These are phyloP conservation scores for Pipra filicauda DNA, from an alignment of 2,113 vertebrate species.

Conservation along the genomic window DNA sequence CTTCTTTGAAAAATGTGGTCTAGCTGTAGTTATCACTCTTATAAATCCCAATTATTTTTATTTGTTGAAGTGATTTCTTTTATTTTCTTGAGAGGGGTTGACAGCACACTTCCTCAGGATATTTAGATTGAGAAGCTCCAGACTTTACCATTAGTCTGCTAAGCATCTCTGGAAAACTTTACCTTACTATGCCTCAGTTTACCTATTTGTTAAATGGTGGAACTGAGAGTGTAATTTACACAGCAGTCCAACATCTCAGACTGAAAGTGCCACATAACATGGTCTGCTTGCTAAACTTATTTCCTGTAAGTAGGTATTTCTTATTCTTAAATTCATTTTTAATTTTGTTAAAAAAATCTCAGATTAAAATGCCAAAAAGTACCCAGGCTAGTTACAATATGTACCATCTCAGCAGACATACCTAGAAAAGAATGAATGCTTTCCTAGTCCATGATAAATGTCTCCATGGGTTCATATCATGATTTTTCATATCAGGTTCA, in stretches of 20 bases:
- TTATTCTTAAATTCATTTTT: background rate
- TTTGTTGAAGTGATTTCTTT: background rate
- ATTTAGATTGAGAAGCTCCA: background rate
- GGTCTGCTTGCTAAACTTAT: background rate
- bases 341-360: background rate
- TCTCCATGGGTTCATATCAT: background rate
- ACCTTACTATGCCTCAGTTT: background rate
- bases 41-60: background rate
- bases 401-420: background rate
- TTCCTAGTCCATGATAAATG: background rate
- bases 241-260: background rate
- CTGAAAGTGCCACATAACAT: background rate
- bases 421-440: background rate
- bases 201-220: background rate
- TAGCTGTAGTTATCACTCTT: background rate
- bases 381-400: background rate
- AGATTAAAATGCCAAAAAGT: background rate
- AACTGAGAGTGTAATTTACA: background rate
- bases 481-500: no score
- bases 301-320: background rate
- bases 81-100: background rate
- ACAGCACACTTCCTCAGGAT: background rate
- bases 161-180: background rate
- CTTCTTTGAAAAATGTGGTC: background rate
- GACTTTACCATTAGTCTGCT: background rate